Evolutionary conservation across 2,888 invertebrate species (phyloP), one percentile per base, ranked within the genome.

Genomic region (Lysandra bellargus): DNA sequence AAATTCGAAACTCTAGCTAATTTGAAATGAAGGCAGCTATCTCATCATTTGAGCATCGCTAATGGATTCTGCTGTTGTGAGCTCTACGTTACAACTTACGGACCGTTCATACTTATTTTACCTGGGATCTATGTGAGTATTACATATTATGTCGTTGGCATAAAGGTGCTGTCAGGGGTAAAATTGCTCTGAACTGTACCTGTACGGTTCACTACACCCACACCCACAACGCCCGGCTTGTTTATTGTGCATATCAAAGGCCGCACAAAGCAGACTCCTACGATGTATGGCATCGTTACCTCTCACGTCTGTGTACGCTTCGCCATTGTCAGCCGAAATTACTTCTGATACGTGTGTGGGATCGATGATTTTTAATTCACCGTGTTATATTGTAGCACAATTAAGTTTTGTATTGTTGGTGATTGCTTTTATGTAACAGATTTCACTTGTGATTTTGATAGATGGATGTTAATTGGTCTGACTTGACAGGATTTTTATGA

Each of bases 161-260:
- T 17, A 17, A 57, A 57, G 57, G 57, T 57, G 17, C 57, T 57
- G 57, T 17, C 17, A 57, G 14, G 17, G 57, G 57, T 57, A 57
- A 57, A 49, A 49, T 49, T 3, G 57, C 57, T 57, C 57, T 57
- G 4, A 57, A 57, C 17, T 57, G 57, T 57, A 82, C 81, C 82
- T 84, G 80, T 79, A 82, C 82, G 80, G 82, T 82, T 84, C 85
- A 86, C 85, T 88, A 87, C 87, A 86, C 85, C 86, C 86, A 80
- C 84, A 83, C 84, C 84, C 82, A 87, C 86, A 87, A 87, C 87
- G 81, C 85, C 86, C 82, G 82, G 87, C 86, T 87, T 87, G 88
- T 88, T 88, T 88, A 88, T 89, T 88, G 88, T 88, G 84, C 87
- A 87, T 88, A 88, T 88, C 88, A 89, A 89, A 90, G 88, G 88